These are phyloP conservation scores for Nixonia krombeini DNA, from an alignment of 1,140 invertebrate species.

Conservation along the genomic window DNA sequence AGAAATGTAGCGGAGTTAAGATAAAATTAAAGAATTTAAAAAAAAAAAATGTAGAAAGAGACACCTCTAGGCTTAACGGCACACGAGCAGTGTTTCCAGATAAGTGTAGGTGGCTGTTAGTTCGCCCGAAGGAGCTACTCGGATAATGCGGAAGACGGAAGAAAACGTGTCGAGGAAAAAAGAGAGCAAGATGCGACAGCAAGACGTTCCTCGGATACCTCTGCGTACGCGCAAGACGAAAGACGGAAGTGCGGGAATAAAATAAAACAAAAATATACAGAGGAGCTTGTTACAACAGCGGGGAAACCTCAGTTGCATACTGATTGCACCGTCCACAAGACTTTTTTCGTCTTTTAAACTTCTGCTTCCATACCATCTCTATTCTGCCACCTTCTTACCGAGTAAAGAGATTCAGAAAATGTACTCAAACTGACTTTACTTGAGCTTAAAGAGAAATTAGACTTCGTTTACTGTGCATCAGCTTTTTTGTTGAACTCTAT, in stretches of 20 bases:
- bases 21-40: too few relatives aligned
- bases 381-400: constrained; percentile 10
- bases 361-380: constrained; percentile 16
- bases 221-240: constrained; percentile 19
- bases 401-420: constrained; percentile 9
- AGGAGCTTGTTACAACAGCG: constrained; percentile 35
- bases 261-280: constrained; percentile 33
- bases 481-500: too few relatives aligned
- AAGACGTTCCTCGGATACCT: constrained; percentile 15
- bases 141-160: constrained; percentile 16
- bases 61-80: constrained; percentile 9
- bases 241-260: constrained; percentile 8
- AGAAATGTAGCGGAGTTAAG: too few relatives aligned
- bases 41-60: too few relatives aligned
- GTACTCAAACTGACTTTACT: constrained; percentile 1
- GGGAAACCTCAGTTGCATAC: constrained; percentile 35
- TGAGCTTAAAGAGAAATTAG: constrained; percentile 3
- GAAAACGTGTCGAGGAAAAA: constrained; percentile 12
- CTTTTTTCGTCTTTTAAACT: constrained; percentile 30
- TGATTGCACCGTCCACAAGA: constrained; percentile 28
- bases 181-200: constrained; percentile 9
- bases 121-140: constrained; percentile 15
- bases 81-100: constrained; percentile 21
- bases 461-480: too few relatives aligned
- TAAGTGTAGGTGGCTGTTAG: constrained; percentile 20